These are phyloP conservation scores for Armadillidium nasatum DNA, from an alignment of 1,140 invertebrate genomes.

Conservation along the genomic window DNA sequence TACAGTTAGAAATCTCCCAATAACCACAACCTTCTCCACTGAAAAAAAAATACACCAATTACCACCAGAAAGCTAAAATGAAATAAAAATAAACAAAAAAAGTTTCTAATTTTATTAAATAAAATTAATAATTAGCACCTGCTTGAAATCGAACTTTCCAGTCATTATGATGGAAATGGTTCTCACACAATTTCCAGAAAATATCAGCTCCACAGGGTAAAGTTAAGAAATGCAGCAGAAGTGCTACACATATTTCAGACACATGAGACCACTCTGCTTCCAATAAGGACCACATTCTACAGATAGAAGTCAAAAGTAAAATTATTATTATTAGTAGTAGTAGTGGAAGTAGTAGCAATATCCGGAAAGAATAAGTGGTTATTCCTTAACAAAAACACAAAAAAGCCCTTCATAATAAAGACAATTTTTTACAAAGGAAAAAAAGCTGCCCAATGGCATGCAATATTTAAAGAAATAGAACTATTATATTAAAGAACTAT, in stretches of 20 bases:
- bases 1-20: constrained; percentile 87
- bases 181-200: constrained; percentile 89
- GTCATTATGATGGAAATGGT: constrained; percentile 84
- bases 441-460: too few relatives aligned
- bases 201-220: constrained; percentile 86
- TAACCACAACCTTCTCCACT: constrained; percentile 87
- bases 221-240: constrained; percentile 90
- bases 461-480: too few relatives aligned
- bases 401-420: too few relatives aligned
- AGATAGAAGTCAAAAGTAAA: constrained; percentile 44
- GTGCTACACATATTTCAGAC: constrained; percentile 77
- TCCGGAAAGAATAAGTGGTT: too few relatives aligned
- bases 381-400: too few relatives aligned
- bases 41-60: constrained; percentile 43
- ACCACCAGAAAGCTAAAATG: constrained; percentile 41
- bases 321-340: not conserved
- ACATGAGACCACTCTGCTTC: constrained; percentile 90
- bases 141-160: constrained; percentile 88
- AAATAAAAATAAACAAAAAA: constrained; percentile 26
- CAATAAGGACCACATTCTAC: constrained; percentile 86
- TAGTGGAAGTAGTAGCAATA: too few relatives aligned
- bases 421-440: too few relatives aligned
- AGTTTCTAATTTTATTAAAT: not conserved
- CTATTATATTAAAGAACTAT: too few relatives aligned
- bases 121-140: constrained; percentile 52